Evolutionary conservation across 1,140 invertebrate genomes (phyloP).

Genomic region (Drosophila melanogaster): Release_6_plus_ISO1_MT NC_004354.4:13155001-13155500

Average conservation of each 20-base stretch:
- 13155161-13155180: slow-evolving; percentile 90
- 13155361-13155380: slow-evolving; percentile 89
- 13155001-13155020: neutral
- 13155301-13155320: slow-evolving; percentile 81
- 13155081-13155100: slow-evolving; percentile 42
- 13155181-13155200: slow-evolving; percentile 89
- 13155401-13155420: slow-evolving; percentile 87
- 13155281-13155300: slow-evolving; percentile 76
- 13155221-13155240: slow-evolving; percentile 86
- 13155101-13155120: slow-evolving; percentile 77
- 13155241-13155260: slow-evolving; percentile 87
- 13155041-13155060: neutral
- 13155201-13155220: slow-evolving; percentile 87
- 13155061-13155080: neutral
- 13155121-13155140: slow-evolving; percentile 88
- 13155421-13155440: slow-evolving; percentile 85
- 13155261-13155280: slow-evolving; percentile 86
- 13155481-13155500: slow-evolving; percentile 89
- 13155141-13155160: slow-evolving; percentile 90
- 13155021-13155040: neutral
- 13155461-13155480: slow-evolving; percentile 86
- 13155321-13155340: slow-evolving; percentile 86
- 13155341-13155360: slow-evolving; percentile 86
- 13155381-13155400: slow-evolving; percentile 92
- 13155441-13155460: slow-evolving; percentile 86